phyloP scores from a whole-genome alignment of 2,113 vertebrate genomes.

The Etheostoma cragini region DNA sequence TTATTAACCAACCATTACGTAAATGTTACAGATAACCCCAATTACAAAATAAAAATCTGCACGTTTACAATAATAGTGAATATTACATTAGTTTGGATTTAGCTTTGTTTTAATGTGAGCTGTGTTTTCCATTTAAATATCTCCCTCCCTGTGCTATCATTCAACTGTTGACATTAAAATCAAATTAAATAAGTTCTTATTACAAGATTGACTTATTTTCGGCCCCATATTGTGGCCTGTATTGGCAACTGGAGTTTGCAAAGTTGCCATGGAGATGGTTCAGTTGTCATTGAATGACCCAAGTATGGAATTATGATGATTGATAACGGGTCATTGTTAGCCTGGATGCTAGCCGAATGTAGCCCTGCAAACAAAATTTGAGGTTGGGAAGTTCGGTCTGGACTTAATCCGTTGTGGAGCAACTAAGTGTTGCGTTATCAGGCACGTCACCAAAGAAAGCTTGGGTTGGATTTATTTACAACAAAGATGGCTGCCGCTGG shows the following conservation, averaged over 20 bases:
- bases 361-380: no score
- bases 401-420: no score
- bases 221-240: background rate
- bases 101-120: background rate
- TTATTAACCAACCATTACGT: background rate
- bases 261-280: background rate
- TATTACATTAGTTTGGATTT: background rate
- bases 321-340: background rate
- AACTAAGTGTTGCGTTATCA: no score
- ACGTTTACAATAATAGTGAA: background rate
- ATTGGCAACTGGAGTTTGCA: background rate
- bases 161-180: no score
- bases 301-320: background rate
- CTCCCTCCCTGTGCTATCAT: background rate
- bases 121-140: background rate
- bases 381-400: no score
- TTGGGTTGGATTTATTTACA: no score
- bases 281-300: no score
- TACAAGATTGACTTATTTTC: no score
- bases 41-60: background rate
- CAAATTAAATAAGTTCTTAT: background rate
- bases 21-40: background rate
- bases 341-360: no score
- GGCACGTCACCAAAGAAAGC: no score
- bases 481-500: no score